Evolutionary conservation across 2,797 vertebrate genomes (phyloP).

Genomic region (Liparis tanakae): DNA sequence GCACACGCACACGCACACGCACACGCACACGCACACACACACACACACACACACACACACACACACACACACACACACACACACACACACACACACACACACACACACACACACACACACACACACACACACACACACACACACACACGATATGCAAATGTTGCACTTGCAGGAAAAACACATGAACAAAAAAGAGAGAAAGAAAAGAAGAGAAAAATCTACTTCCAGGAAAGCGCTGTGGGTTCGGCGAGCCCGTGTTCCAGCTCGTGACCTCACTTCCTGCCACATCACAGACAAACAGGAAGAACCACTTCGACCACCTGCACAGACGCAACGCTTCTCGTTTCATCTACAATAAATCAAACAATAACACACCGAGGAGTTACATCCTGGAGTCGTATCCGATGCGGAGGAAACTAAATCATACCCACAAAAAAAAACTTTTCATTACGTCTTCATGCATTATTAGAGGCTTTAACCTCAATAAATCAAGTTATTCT

Average conservation of each 20-base stretch:
- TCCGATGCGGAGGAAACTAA: slow-evolving; percentile 24
- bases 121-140: too few relatives aligned
- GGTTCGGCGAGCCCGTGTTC: slow-evolving; percentile 72
- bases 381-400: background rate
- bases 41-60: background rate
- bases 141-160: too few relatives aligned
- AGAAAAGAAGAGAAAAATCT: slow-evolving; percentile 4
- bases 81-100: background rate
- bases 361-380: slow-evolving; percentile 37
- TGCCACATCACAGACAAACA: slow-evolving; percentile 77
- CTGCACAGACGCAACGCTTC: slow-evolving; percentile 45
- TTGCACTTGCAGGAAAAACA: slow-evolving; percentile 60
- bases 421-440: background rate
- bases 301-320: slow-evolving; percentile 68
- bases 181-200: slow-evolving; percentile 27
- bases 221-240: slow-evolving; percentile 77
- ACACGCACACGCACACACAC: slow-evolving; percentile 24
- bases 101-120: too few relatives aligned
- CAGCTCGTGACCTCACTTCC: slow-evolving; percentile 75
- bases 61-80: background rate
- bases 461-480: too few relatives aligned
- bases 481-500: background rate
- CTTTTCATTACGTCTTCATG: background rate
- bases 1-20: background rate
- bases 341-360: slow-evolving; percentile 53